These are phyloP conservation scores for Pachypanchax playfairii DNA, from an alignment of 2,113 vertebrate species.

Conservation along the genomic window DNA sequence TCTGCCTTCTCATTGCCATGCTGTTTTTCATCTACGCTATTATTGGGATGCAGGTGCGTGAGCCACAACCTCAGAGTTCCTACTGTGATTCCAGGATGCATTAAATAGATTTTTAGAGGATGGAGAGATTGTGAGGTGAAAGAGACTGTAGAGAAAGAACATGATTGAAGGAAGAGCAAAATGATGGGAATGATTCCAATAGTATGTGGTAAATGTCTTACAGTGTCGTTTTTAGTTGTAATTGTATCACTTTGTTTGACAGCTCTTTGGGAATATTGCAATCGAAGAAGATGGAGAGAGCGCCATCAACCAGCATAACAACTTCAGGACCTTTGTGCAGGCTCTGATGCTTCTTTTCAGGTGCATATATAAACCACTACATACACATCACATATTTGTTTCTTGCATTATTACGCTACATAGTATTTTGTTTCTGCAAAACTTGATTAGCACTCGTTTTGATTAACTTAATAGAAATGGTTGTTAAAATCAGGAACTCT, in stretches of 20 bases:
- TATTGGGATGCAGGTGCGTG: constrained; percentile 85
- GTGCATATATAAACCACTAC: constrained; percentile 63
- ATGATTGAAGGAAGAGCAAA: constrained; percentile 6
- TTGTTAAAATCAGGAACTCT: too few species aligned
- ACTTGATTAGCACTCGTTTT: too few species aligned
- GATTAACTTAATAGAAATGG: neutral
- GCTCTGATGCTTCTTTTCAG: constrained; percentile 98
- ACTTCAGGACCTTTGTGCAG: constrained; percentile 96
- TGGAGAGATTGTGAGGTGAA: constrained; percentile 14
- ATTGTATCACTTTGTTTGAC: constrained; percentile 40
- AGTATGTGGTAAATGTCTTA: neutral
- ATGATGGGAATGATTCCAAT: neutral
- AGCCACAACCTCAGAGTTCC: constrained; percentile 14
- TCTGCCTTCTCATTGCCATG: constrained; percentile 86
- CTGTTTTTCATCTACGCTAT: constrained; percentile 87
- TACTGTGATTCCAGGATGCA: constrained; percentile 26
- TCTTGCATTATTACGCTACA: neutral
- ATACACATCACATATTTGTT: neutral
- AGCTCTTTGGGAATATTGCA: constrained; percentile 97
- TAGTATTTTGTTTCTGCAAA: too few species aligned
- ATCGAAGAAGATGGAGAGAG: constrained; percentile 86
- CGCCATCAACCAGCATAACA: constrained; percentile 96
- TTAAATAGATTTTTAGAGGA: constrained; percentile 27
- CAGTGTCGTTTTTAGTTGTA: neutral
- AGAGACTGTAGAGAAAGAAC: neutral